These are phyloP conservation scores for Anguilla japonica DNA, from an alignment of 2,113 vertebrate species.

Conservation along the genomic window DNA sequence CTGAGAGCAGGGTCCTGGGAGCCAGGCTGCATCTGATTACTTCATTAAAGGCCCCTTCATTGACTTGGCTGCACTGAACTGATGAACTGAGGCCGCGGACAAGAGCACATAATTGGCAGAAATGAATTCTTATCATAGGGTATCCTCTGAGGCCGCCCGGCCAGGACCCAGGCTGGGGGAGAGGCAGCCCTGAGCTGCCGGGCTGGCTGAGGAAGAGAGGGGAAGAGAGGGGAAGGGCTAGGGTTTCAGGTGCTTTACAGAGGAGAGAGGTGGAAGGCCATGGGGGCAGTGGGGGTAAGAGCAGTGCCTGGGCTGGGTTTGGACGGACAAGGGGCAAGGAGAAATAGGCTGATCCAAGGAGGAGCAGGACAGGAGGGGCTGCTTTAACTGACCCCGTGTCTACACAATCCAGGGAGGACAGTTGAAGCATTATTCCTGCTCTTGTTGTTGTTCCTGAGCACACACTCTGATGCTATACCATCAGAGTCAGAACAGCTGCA, in stretches of 20 bases:
- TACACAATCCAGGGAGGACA: neutral
- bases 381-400: neutral
- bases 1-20: slow-evolving; percentile 61
- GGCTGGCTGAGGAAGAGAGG: slow-evolving; percentile 33
- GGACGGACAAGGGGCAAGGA: slow-evolving; percentile 19
- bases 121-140: slow-evolving; percentile 88
- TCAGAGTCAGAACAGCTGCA: neutral
- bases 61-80: slow-evolving; percentile 79
- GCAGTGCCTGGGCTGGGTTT: slow-evolving; percentile 41
- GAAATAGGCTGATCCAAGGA: neutral
- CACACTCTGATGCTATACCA: neutral
- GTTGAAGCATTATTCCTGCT: neutral
- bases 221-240: slow-evolving; percentile 25
- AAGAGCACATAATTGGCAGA: slow-evolving; percentile 86
- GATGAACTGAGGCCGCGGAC: slow-evolving; percentile 90
- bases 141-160: slow-evolving; percentile 69
- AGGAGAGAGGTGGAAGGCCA: neutral
- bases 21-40: slow-evolving; percentile 81
- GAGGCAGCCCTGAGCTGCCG: slow-evolving; percentile 54
- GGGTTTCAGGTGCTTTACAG: slow-evolving; percentile 31
- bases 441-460: neutral
- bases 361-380: neutral
- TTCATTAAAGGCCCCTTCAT: slow-evolving; percentile 83
- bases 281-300: slow-evolving; percentile 38
- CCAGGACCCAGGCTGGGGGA: slow-evolving; percentile 40